These are phyloP conservation scores for Mionectes olivaceus DNA, from an alignment of 2,797 vertebrate genomes.

Conservation along the genomic window DNA sequence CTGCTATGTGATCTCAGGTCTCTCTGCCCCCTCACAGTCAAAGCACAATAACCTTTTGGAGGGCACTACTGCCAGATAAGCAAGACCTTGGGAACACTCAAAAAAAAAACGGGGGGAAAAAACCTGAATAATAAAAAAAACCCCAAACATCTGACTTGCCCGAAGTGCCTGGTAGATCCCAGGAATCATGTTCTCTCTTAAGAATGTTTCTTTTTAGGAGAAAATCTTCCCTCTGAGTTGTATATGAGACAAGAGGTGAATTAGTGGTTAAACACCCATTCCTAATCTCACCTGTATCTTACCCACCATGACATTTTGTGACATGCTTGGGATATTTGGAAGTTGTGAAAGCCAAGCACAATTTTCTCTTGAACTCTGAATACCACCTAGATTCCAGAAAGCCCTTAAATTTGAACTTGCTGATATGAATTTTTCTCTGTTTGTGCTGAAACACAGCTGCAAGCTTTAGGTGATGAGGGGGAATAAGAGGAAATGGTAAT, in stretches of 20 bases:
- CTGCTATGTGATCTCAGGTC: constrained; percentile 6
- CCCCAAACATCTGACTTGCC: not conserved
- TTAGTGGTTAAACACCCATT: constrained; percentile 10
- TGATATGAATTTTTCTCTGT: not conserved
- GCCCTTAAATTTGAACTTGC: not conserved
- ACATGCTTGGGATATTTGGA: not conserved
- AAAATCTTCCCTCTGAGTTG: not conserved
- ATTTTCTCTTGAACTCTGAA: not conserved
- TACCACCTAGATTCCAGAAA: not conserved
- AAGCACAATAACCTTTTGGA: constrained; percentile 8
- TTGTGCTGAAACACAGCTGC: not conserved
- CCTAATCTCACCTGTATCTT: not conserved
- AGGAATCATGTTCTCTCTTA: not conserved
- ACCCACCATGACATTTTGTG: not conserved
- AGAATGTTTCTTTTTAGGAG: not conserved
- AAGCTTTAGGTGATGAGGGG: not conserved
- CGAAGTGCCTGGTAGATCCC: not conserved
- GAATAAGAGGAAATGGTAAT: not conserved
- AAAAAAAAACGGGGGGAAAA: not conserved
- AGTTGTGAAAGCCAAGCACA: not conserved
- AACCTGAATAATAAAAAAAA: not conserved
- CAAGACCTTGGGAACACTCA: not conserved
- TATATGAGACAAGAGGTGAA: not conserved
- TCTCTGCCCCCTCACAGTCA: constrained; percentile 10
- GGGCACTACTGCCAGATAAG: not conserved